These are phyloP conservation scores for Lymantria dispar DNA, from an alignment of 2,888 invertebrate genomes.

Conservation along the genomic window DNA sequence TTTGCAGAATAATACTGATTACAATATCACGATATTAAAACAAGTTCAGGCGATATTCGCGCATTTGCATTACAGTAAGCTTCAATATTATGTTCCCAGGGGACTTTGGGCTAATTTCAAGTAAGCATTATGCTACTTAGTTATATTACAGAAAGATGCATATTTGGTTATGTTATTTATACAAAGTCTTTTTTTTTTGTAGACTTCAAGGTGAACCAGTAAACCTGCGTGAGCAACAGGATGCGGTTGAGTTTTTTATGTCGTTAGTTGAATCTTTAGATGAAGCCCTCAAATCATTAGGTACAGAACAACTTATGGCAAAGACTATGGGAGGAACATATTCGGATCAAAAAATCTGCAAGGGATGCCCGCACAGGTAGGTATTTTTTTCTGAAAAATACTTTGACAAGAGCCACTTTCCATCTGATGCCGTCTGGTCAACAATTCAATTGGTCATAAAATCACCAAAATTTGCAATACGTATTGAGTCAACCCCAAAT, in stretches of 20 bases:
- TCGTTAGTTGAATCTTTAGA: constrained; percentile 97
- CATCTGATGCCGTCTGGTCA: too few relatives aligned
- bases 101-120: constrained; percentile 99
- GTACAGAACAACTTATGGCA: constrained; percentile 95
- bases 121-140: constrained; percentile 77
- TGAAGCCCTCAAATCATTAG: constrained; percentile 96
- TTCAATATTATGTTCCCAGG: constrained; percentile 98
- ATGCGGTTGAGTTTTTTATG: constrained; percentile 99
- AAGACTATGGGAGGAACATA: constrained; percentile 97
- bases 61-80: constrained; percentile 96
- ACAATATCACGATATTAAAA: constrained; percentile 96
- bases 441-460: too few relatives aligned
- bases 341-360: constrained; percentile 99
- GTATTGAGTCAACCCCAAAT: too few relatives aligned
- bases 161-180: neutral
- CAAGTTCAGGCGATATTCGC: constrained; percentile 99
- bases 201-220: constrained; percentile 98
- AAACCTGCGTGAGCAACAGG: constrained; percentile 98
- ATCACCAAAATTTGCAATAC: too few relatives aligned
- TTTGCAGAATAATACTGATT: constrained; percentile 80
- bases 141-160: neutral
- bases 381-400: neutral
- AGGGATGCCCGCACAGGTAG: constrained; percentile 97
- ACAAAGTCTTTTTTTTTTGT: constrained; percentile 19
- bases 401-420: too few relatives aligned